Evolutionary conservation across 2,113 vertebrate genomes (phyloP).

Genomic region (Vulpes ferrilata): DNA sequence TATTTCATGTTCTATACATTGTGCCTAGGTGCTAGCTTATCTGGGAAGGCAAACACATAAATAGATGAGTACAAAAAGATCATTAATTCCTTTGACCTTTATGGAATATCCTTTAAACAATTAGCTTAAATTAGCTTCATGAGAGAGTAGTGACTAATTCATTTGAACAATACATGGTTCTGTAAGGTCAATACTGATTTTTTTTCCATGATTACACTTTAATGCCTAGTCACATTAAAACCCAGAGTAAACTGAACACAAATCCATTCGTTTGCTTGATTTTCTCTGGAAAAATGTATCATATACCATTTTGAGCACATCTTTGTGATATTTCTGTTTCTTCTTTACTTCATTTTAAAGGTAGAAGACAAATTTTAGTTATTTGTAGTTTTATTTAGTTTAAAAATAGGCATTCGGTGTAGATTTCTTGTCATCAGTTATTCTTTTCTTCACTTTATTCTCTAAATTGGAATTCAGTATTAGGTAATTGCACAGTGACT

Average conservation of each 20-base stretch:
- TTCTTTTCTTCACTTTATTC: not conserved
- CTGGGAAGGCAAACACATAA: not conserved
- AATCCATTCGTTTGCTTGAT: not conserved
- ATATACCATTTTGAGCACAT: slow-evolving; percentile 5
- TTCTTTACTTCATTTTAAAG: not conserved
- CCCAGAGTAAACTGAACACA: not conserved
- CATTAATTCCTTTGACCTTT: not conserved
- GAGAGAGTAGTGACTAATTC: not conserved
- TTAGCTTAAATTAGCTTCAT: slow-evolving; percentile 8
- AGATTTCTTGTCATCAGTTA: slow-evolving; percentile 36
- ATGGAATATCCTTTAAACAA: not conserved
- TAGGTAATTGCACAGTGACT: slow-evolving; percentile 41
- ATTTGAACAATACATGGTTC: not conserved
- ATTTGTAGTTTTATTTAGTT: not conserved
- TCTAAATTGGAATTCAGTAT: not conserved
- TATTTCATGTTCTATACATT: not conserved
- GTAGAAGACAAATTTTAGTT: slow-evolving; percentile 8
- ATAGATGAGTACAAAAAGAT: not conserved
- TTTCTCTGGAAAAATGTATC: slow-evolving; percentile 39
- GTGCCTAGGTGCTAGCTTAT: not conserved
- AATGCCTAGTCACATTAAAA: not conserved
- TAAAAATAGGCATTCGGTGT: slow-evolving; percentile 5
- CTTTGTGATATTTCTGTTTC: not conserved
- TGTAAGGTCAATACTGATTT: not conserved
- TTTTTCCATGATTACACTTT: not conserved